A percentile compares a stretch with the other conserved stretches of the same genome.
Evolutionary conservation across 1,140 invertebrate genomes (phyloP).

Genomic region (Diorhabda sublineata): DNA sequence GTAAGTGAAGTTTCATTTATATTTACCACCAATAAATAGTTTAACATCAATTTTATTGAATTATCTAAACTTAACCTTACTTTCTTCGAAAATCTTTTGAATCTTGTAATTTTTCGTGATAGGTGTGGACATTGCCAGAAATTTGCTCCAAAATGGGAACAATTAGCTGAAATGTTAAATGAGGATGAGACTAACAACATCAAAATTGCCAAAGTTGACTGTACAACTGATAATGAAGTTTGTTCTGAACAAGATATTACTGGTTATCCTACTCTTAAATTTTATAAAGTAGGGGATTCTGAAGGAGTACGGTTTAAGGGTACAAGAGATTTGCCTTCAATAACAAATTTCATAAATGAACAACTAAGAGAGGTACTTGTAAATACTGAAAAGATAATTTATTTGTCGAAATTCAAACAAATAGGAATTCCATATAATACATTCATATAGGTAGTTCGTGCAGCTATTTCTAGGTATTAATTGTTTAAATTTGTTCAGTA

Average conservation of each 20-base stretch:
- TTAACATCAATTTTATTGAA: constrained; percentile 6
- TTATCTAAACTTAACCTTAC: background rate
- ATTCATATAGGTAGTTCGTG: no score
- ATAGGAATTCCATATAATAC: no score
- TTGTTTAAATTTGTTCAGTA: no score
- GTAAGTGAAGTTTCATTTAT: constrained; percentile 47
- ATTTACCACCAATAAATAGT: background rate
- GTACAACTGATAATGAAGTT: constrained; percentile 64
- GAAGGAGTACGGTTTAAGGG: constrained; percentile 66
- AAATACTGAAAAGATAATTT: background rate
- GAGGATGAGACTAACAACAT: constrained; percentile 56
- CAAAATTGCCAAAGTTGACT: constrained; percentile 72
- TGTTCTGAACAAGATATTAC: constrained; percentile 72
- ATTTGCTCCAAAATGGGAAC: constrained; percentile 66
- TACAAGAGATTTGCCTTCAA: constrained; percentile 63
- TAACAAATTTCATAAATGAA: constrained; percentile 70
- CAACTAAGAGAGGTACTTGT: constrained; percentile 52
- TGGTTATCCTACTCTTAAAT: constrained; percentile 65
- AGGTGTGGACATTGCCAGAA: constrained; percentile 72
- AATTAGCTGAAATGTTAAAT: constrained; percentile 66
- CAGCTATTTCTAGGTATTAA: no score
- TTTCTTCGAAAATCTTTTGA: constrained; percentile 5
- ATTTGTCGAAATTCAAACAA: no score
- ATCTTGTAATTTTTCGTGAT: constrained; percentile 15
- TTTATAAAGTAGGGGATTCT: constrained; percentile 61